These are phyloP conservation scores for Perodicticus potto DNA, from an alignment of 2,797 vertebrate genomes.

Conservation along the genomic window DNA sequence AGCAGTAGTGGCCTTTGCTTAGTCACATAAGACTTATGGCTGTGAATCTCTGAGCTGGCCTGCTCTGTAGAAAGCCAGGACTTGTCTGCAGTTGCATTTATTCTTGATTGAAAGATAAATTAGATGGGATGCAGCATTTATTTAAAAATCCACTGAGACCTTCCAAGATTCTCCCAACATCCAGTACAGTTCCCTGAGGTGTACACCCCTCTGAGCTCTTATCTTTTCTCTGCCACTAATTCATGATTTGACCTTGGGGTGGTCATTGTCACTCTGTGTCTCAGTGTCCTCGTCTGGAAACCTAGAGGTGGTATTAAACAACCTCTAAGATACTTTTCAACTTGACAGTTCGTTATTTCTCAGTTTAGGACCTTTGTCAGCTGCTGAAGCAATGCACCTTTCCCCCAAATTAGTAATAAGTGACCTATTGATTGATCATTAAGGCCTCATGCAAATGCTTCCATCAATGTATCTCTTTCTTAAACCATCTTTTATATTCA, in stretches of 20 bases:
- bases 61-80: not conserved
- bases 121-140: not conserved
- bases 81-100: conserved; percentile 9
- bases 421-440: conserved; percentile 37
- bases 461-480: conserved; percentile 4
- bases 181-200: not conserved
- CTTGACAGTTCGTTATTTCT: conserved; percentile 10
- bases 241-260: not conserved
- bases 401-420: conserved; percentile 34
- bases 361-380: not conserved
- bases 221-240: not conserved
- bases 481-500: conserved; percentile 61
- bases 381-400: not conserved
- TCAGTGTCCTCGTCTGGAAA: not conserved
- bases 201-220: not conserved
- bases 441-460: not conserved
- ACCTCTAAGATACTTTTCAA: not conserved
- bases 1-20: not conserved
- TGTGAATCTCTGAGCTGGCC: not conserved
- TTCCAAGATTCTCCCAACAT: not conserved
- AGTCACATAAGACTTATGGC: not conserved
- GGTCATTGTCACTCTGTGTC: not conserved
- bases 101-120: conserved; percentile 39
- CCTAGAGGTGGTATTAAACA: not conserved
- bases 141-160: conserved; percentile 21